phyloP scores from a whole-genome alignment of 2,113 vertebrate genomes.

The Megaceryle torquata region DNA sequence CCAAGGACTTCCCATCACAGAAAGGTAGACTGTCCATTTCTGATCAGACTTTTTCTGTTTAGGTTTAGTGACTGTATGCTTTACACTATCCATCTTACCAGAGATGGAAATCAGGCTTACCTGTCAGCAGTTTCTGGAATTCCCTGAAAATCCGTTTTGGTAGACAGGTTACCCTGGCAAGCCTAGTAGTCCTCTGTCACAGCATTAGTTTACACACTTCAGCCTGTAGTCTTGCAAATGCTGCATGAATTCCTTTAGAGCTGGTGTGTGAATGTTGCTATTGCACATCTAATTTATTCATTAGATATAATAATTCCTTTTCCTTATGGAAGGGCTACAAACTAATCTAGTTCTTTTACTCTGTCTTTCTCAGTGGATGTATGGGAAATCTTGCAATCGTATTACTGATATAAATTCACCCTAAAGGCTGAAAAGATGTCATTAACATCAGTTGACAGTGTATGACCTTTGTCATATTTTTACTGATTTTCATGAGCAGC shows the following conservation, averaged over 20 bases:
- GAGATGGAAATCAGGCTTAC: background rate
- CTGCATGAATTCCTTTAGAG: background rate
- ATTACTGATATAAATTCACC: background rate
- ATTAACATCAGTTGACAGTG: background rate
- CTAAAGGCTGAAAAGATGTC: background rate
- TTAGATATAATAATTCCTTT: background rate
- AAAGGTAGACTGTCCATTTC: background rate
- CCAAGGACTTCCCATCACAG: background rate
- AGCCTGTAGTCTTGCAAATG: background rate
- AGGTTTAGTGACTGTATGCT: background rate
- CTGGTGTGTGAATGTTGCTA: background rate
- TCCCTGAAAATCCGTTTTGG: background rate
- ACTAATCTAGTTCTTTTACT: background rate
- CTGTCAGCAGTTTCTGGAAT: background rate
- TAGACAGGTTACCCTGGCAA: background rate
- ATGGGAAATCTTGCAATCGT: background rate
- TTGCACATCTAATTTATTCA: background rate
- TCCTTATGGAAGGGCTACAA: background rate
- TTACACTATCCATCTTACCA: background rate
- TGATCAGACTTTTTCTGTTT: background rate
- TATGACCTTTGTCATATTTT: background rate
- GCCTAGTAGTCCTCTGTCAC: background rate
- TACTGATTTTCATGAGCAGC: background rate
- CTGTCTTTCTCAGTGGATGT: background rate
- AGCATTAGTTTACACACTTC: background rate